These are phyloP conservation scores for Hypomesus transpacificus DNA, from an alignment of 2,113 vertebrate species.

Conservation along the genomic window DNA sequence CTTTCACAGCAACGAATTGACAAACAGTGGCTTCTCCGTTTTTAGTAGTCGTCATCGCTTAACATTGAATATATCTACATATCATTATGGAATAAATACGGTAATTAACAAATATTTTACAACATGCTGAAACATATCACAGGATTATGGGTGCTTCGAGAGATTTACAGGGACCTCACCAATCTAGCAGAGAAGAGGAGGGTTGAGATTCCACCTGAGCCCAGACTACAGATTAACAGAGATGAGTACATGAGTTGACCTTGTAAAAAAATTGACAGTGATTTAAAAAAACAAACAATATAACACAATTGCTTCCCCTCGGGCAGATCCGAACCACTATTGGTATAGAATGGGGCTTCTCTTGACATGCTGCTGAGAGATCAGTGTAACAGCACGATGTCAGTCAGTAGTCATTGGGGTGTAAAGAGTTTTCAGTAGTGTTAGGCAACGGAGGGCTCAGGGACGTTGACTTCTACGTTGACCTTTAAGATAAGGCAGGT, in stretches of 20 bases:
- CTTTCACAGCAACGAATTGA: conserved; percentile 42
- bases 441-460: conserved; percentile 25
- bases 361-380: not conserved
- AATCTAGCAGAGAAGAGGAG: conserved; percentile 28
- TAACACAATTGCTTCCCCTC: too few species aligned
- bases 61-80: conserved; percentile 57
- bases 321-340: not conserved
- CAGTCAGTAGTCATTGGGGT: conserved; percentile 12
- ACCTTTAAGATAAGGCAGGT: conserved; percentile 50
- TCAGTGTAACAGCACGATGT: not conserved
- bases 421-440: conserved; percentile 25
- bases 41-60: conserved; percentile 54
- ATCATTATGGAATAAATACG: conserved; percentile 69
- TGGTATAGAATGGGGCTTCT: not conserved
- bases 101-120: conserved; percentile 64
- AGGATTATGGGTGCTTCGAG: conserved; percentile 65
- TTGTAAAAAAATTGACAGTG: not conserved
- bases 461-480: conserved; percentile 24
- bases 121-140: conserved; percentile 57
- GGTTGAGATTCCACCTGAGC: conserved; percentile 34
- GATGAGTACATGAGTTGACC: conserved; percentile 39
- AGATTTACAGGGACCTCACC: conserved; percentile 64
- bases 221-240: conserved; percentile 20
- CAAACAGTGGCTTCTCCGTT: conserved; percentile 41
- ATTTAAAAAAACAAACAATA: too few species aligned